Percentiles rank a stretch among this genome's conserved stretches.
Conservation (phyloP, 2,888 invertebrate species). For the Nymphalis polychloros region DNA sequence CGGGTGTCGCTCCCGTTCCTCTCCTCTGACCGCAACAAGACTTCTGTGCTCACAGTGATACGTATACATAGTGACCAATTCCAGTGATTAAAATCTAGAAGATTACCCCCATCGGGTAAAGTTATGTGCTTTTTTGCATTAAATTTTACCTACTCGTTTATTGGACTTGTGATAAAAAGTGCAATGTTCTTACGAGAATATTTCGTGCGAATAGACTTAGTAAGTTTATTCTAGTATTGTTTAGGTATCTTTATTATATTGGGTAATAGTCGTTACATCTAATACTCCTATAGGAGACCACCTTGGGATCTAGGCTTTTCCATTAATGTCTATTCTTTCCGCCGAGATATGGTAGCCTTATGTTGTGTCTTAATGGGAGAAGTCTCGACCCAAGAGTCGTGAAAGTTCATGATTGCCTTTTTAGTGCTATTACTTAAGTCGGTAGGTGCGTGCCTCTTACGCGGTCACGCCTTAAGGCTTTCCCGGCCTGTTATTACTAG, state of each 20-base stretch:
- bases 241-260: slow-evolving; percentile 29
- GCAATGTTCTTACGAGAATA: slow-evolving; percentile 62
- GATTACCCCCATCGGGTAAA: slow-evolving; percentile 26
- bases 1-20: slow-evolving; percentile 74
- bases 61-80: slow-evolving; percentile 41
- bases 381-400: slow-evolving; percentile 38
- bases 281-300: slow-evolving; percentile 23
- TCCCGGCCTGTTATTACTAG: slow-evolving; percentile 32
- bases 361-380: slow-evolving; percentile 32
- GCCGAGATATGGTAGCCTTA: slow-evolving; percentile 12
- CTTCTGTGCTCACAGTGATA: slow-evolving; percentile 58
- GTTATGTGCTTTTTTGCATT: slow-evolving; percentile 40
- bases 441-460: slow-evolving; percentile 41
- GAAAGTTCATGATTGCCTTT: slow-evolving; percentile 36
- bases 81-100: slow-evolving; percentile 38
- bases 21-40: slow-evolving; percentile 77
- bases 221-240: slow-evolving; percentile 28
- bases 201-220: slow-evolving; percentile 29
- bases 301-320: slow-evolving; percentile 37
- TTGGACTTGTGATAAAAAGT: slow-evolving; percentile 66
- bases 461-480: slow-evolving; percentile 55
- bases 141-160: slow-evolving; percentile 40
- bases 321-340: slow-evolving; percentile 36
- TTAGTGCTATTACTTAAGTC: slow-evolving; percentile 36
- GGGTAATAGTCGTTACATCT: slow-evolving; percentile 31